Evolutionary conservation across 2,888 invertebrate species (phyloP).

Genomic region (Pseudoips prasinana): DNA sequence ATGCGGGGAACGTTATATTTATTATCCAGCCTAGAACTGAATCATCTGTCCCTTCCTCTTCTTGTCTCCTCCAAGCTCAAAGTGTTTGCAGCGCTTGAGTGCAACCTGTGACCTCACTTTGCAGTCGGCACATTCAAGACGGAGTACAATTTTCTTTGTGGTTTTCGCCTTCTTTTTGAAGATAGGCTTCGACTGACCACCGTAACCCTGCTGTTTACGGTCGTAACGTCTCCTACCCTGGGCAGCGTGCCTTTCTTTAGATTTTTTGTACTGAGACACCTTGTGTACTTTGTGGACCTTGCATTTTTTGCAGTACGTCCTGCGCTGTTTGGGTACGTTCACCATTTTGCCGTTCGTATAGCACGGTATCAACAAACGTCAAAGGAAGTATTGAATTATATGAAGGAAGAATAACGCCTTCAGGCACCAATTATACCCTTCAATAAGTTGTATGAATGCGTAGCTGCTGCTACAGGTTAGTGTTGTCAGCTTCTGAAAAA

Average conservation of each 20-base stretch:
- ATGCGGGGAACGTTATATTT: no score
- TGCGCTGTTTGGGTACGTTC: constrained; percentile 99
- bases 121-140: no score
- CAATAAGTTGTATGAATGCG: no score
- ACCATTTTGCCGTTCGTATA: constrained; percentile 83
- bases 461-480: no score
- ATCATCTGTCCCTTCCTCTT: constrained; percentile 99
- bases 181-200: constrained; percentile 99
- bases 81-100: no score
- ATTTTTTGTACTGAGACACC: constrained; percentile 99
- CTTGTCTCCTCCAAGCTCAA: constrained; percentile 99
- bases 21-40: constrained; percentile 84
- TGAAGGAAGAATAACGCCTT: no score
- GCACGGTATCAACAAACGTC: constrained; percentile 64
- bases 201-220: constrained; percentile 99
- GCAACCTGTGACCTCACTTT: no score
- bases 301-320: constrained; percentile 99
- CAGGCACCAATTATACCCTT: no score
- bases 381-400: no score
- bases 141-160: no score
- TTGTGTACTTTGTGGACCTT: constrained; percentile 99
- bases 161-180: constrained; percentile 99
- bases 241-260: constrained; percentile 98
- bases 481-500: no score
- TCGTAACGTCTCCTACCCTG: constrained; percentile 99